Conservation (phyloP, 2,888 invertebrate genomes). For the Caprella mutica region DNA sequence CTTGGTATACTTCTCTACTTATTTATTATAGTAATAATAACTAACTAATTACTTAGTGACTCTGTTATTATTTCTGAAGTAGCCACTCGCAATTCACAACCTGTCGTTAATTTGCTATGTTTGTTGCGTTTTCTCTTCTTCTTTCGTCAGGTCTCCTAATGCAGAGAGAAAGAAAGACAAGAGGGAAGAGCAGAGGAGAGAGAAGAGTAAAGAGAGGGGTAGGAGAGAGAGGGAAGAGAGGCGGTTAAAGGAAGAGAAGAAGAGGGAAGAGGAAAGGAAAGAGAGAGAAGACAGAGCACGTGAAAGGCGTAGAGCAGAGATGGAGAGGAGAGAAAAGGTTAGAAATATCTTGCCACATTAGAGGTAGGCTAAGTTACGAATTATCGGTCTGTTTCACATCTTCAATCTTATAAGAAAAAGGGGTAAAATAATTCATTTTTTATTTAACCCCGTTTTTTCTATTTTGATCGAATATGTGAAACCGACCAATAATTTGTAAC, state of each 20-base stretch:
- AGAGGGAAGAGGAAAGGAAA: slow-evolving; percentile 22
- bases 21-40: not conserved
- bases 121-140: not conserved
- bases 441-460: not conserved
- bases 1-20: no score
- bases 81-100: not conserved
- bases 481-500: no score
- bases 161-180: slow-evolving; percentile 20
- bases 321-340: slow-evolving; percentile 21
- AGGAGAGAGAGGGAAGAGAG: not conserved
- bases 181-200: not conserved
- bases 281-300: slow-evolving; percentile 15
- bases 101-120: not conserved
- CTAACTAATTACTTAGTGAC: no score
- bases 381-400: not conserved
- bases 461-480: no score
- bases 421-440: not conserved
- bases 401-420: no score
- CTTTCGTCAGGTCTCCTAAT: slow-evolving; percentile 18
- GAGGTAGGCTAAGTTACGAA: no score
- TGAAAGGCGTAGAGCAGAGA: slow-evolving; percentile 1
- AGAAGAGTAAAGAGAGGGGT: slow-evolving; percentile 6
- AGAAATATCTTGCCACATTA: no score
- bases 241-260: slow-evolving; percentile 9
- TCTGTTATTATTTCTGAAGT: not conserved